A percentile compares a stretch with the other conserved stretches of the same genome.
phyloP scores from a whole-genome alignment of 1,140 invertebrate species.

The Eulimnadia texana region DNA sequence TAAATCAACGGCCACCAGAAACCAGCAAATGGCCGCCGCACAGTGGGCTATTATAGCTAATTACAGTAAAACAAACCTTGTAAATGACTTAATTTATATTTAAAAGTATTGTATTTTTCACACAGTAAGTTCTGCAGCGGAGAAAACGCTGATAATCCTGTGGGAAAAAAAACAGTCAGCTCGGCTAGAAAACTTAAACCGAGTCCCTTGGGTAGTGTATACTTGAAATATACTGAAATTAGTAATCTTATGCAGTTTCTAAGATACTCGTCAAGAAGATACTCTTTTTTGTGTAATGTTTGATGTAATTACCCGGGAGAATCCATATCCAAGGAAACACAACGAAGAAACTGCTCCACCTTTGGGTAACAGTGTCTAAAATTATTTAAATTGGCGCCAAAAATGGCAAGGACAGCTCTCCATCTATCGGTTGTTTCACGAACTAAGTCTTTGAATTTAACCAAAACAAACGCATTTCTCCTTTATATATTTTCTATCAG shows the following conservation, averaged over 20 bases:
- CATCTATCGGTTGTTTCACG: no score
- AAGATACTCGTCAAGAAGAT: neutral
- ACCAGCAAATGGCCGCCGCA: neutral
- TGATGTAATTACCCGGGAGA: neutral
- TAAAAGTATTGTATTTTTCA: neutral
- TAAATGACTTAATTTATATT: neutral
- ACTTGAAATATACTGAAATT: neutral
- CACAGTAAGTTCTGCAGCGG: neutral
- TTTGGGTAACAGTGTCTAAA: no score
- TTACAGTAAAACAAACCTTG: neutral
- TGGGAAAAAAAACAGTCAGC: neutral
- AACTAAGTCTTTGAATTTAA: no score
- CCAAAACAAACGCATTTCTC: no score
- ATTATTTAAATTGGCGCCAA: no score
- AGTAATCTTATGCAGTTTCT: neutral
- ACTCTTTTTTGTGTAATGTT: neutral
- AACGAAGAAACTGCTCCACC: neutral
- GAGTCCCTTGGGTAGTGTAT: neutral
- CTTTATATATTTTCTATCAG: no score
- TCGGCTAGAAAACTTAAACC: neutral
- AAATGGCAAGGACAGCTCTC: no score
- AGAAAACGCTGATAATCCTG: neutral
- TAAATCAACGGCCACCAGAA: neutral
- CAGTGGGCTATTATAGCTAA: neutral
- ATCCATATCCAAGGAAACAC: neutral